Percentiles rank a stretch among this genome's conserved stretches.
Conservation (phyloP, 2,113 vertebrate species). For the Solea senegalensis region DNA sequence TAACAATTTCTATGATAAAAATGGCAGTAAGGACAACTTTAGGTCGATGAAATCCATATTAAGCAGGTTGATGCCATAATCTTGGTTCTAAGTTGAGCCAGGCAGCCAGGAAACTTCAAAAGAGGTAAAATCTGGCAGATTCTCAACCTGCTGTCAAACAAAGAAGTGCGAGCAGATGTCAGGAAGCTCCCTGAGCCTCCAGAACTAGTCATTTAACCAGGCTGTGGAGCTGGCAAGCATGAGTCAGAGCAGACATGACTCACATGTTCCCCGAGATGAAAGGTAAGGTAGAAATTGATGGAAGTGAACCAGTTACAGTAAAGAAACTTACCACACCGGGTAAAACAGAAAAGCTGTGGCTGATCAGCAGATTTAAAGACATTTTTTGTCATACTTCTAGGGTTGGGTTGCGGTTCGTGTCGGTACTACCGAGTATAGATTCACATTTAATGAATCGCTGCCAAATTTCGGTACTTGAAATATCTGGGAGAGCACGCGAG, state of each 20-base stretch:
- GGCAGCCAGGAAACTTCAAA: conserved; percentile 45
- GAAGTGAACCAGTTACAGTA: conserved; percentile 2
- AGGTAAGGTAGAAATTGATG: conserved; percentile 28
- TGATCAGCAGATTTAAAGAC: no score
- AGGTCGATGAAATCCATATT: conserved; percentile 18
- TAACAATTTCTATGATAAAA: not conserved
- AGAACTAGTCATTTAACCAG: conserved; percentile 46
- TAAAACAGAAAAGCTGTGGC: not conserved
- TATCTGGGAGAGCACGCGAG: no score
- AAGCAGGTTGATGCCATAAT: conserved; percentile 5
- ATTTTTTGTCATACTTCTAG: no score
- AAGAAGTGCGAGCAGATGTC: conserved; percentile 39
- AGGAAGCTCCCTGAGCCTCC: conserved; percentile 25
- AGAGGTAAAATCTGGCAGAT: conserved; percentile 40
- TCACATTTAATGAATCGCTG: no score
- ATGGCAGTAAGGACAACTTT: not conserved
- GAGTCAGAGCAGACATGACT: conserved; percentile 38
- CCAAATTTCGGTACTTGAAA: no score
- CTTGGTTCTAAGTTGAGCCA: conserved; percentile 12
- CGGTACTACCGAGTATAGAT: no score
- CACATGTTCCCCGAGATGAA: conserved; percentile 20
- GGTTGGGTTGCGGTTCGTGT: no score
- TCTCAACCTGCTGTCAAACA: conserved; percentile 51
- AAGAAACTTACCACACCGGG: no score
- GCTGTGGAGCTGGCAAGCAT: conserved; percentile 31